A percentile compares a stretch with the other conserved stretches of the same genome.
These are phyloP conservation scores for Timema podura DNA, from an alignment of 2,888 invertebrate species.

Conservation along the genomic window DNA sequence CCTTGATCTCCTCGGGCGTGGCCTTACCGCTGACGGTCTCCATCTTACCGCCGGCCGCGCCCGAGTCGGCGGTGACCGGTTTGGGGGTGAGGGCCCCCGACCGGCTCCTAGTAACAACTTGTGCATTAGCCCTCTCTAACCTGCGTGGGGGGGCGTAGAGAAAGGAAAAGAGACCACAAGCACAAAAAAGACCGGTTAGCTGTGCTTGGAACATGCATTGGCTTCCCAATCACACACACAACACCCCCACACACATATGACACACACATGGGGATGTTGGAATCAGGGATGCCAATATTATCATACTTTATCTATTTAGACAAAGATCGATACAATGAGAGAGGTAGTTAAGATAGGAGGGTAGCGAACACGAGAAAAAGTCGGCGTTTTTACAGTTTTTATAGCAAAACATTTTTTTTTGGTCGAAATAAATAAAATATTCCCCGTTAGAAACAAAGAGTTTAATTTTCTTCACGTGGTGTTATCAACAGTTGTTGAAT, in stretches of 20 bases:
- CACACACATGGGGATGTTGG: no score
- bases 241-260: not conserved
- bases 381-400: no score
- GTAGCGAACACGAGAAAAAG: no score
- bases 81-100: conserved; percentile 57
- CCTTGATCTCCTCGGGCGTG: conserved; percentile 72
- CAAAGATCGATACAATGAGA: no score
- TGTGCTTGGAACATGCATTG: conserved; percentile 22
- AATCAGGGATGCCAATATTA: no score
- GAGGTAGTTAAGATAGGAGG: no score
- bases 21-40: conserved; percentile 53
- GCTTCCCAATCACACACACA: conserved; percentile 24
- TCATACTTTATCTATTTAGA: no score
- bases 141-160: conserved; percentile 39
- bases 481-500: no score
- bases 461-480: no score
- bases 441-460: no score
- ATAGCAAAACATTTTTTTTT: no score
- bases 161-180: conserved; percentile 22
- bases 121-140: conserved; percentile 66
- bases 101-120: conserved; percentile 75
- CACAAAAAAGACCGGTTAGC: conserved; percentile 23
- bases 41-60: conserved; percentile 35
- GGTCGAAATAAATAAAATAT: no score
- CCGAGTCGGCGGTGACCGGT: conserved; percentile 38